Base-by-base conservation (phyloP, 2,888 invertebrate genomes). In the Carpatolechia fugitivella region DNA sequence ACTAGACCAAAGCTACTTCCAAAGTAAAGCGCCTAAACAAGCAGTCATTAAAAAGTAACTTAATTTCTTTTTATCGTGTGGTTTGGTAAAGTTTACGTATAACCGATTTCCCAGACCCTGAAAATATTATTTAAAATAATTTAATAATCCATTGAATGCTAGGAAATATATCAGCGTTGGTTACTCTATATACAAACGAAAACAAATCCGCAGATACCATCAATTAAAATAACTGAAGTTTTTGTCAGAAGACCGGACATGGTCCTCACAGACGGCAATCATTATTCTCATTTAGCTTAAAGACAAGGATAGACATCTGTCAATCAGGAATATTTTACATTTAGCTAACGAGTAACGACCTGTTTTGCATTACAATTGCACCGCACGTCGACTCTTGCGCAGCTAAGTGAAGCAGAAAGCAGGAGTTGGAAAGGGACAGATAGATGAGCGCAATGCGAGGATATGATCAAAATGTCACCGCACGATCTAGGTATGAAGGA, bases 381-480 rank as follows among this genome's bases (percentile, higher is more conserved):
- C 69, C 71, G 72, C 60, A 49, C 68, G 64, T 74, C 72, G 66
- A 68, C 65, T 68, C 68, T 57, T 60, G 68, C 66, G 67, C 74
- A 73, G 69, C 70, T n/a, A n/a, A n/a, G n/a, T n/a, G n/a, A n/a
- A n/a, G n/a, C n/a, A n/a, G n/a, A n/a, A n/a, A n/a, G n/a, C n/a
- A n/a, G n/a, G 20, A 24, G 49, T 18, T 0, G 1, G 35, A 35
- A 20, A 35, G 20, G 13, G 49, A 35, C 35, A 5, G 49, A 4
- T 35, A 18, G 49, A 35, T 16, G 49, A 70, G 69, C 54, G 63
- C 70, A 72, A 70, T 65, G 60, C 60, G 55, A 57, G 70, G 70
- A 74, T 72, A 63, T 54, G 65, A 74, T 74, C 72, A 68, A 74
- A 35, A 75, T 76, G 74, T 75, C 75, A 75, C 72, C 68, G 65